phyloP scores from a whole-genome alignment of 2,113 vertebrate species.

The Puma concolor region DNA sequence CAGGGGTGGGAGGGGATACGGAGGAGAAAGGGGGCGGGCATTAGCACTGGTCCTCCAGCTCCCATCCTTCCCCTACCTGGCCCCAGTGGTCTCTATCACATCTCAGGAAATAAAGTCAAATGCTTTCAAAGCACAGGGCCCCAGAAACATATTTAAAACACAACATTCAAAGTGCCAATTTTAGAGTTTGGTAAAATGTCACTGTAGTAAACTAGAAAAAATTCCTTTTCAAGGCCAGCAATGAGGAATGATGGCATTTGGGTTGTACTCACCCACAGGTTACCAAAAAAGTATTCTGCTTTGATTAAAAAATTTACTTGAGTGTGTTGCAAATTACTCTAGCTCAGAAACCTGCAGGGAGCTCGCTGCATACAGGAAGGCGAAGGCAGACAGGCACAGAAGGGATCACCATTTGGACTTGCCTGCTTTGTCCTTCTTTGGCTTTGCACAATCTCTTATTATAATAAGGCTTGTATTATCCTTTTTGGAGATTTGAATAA shows the following conservation, averaged over 20 bases:
- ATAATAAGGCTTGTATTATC: slow-evolving; percentile 70
- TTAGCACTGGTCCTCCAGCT: background rate
- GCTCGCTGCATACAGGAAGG: background rate
- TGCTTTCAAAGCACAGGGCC: background rate
- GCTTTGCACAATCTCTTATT: slow-evolving; percentile 73
- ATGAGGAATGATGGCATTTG: slow-evolving; percentile 62
- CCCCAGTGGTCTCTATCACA: background rate
- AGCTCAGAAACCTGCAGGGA: slow-evolving; percentile 39
- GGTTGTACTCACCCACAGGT: slow-evolving; percentile 14
- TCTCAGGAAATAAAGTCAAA: background rate
- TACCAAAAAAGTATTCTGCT: slow-evolving; percentile 53
- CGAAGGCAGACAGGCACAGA: slow-evolving; percentile 63
- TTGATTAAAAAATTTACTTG: slow-evolving; percentile 62
- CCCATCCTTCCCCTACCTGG: background rate
- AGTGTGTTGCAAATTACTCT: slow-evolving; percentile 56
- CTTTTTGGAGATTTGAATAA: slow-evolving; percentile 67
- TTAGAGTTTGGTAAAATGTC: slow-evolving; percentile 46
- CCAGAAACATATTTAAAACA: background rate
- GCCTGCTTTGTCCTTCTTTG: slow-evolving; percentile 69
- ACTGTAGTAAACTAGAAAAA: background rate
- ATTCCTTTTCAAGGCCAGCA: background rate
- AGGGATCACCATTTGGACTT: slow-evolving; percentile 60
- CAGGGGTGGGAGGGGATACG: background rate
- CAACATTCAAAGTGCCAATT: background rate
- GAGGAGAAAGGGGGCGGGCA: background rate